Conservation (phyloP, 1,140 invertebrate species). For the Trichogramma pretiosum region DNA sequence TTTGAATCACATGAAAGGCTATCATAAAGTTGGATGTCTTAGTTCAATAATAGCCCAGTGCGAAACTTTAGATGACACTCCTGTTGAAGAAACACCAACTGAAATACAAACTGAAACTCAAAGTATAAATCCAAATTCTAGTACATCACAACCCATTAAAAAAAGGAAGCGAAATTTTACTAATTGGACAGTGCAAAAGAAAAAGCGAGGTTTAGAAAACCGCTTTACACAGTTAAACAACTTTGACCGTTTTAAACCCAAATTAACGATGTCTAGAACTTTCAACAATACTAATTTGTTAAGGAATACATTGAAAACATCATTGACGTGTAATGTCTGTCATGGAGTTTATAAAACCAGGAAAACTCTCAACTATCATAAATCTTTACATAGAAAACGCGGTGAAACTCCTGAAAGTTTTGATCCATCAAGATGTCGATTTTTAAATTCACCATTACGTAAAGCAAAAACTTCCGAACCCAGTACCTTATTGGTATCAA, state of each 20-base stretch:
- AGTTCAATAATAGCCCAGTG: conserved; percentile 18
- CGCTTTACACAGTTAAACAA: too few relatives aligned
- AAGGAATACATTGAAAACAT: too few relatives aligned
- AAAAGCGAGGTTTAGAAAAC: too few relatives aligned
- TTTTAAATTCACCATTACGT: conserved; percentile 21
- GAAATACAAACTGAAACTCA: neutral
- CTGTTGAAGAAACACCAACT: neutral
- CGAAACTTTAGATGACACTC: conserved; percentile 1
- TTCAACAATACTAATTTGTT: neutral
- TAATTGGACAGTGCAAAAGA: conserved; percentile 15
- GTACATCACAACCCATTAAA: conserved; percentile 3
- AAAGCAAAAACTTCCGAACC: too few relatives aligned
- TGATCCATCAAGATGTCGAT: conserved; percentile 19
- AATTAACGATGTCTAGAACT: neutral
- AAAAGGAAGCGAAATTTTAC: conserved; percentile 14
- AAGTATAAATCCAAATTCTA: neutral
- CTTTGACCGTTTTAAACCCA: too few relatives aligned
- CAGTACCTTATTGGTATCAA: neutral
- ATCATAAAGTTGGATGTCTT: conserved; percentile 34
- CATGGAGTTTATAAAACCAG: conserved; percentile 18
- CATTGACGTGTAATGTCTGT: conserved; percentile 24
- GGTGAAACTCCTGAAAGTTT: conserved; percentile 29
- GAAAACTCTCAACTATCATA: conserved; percentile 19
- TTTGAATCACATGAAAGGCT: conserved; percentile 31
- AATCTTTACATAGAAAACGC: conserved; percentile 16